Base-by-base conservation (phyloP, 2,888 invertebrate species). In the Dastarcus helophoroides region DNA sequence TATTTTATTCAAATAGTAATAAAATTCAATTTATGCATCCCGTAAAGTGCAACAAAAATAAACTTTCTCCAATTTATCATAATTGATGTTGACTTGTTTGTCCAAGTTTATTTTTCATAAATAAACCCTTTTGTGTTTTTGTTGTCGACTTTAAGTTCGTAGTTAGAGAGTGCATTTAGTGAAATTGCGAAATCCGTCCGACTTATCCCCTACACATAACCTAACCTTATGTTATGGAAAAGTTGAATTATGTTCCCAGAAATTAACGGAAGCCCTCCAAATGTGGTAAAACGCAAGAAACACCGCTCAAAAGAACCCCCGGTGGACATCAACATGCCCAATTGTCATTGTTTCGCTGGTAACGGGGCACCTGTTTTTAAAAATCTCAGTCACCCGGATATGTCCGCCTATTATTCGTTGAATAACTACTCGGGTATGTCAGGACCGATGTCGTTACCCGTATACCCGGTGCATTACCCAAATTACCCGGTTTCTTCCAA, bases 361-460 rank as follows among this genome's bases (percentile, higher is more conserved):
- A 39, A 29, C 26, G 24, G 14, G 13, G 16, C 28, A 8, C 29
- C 40, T 3, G 43, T 33, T 28, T 50, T 42, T 35, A 40, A 42
- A 6, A 50, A 53, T 31, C 26, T 46, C 17, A 47, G 41, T 26
- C 42, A 52, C 22, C 50, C 51, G 17, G 53, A 54, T 36, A 37
- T 51, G 15, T 40, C 45, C 7, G 37, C 45, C 27, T 55, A 52
- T 39, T 56, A 53, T 33, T 49, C 57, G 3, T 48, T 53, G 31
- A 40, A 49, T 31, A 53, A 53, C 35, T 51, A 46, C 29, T 39
- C 52, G 4, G 47, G 51, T 32, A 56, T 69, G 3, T 59, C 69
- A 35, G 77, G 77, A 52, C 75, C 78, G 0, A 64, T 73, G 56
- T 76, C 77, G 5, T 58, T 79, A 39, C 77, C 78, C 9, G 63